Conservation (phyloP, 2,797 vertebrate genomes). For the Pogonophryne albipinna region DNA sequence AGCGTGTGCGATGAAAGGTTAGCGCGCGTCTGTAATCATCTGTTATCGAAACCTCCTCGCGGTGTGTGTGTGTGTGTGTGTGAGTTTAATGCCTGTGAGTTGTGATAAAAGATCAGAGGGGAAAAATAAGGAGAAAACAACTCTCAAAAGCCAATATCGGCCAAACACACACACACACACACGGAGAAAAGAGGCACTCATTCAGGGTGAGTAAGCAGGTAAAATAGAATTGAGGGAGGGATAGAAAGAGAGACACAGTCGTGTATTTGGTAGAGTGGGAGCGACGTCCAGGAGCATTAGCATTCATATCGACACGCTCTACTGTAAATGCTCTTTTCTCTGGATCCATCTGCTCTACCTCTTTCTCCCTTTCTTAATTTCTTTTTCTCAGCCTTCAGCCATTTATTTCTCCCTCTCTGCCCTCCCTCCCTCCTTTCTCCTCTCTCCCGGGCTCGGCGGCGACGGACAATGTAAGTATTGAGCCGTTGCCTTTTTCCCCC, state of each 20-base stretch:
- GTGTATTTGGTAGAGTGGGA: conserved; percentile 45
- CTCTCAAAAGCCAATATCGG: conserved; percentile 64
- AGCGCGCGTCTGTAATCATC: conserved; percentile 67
- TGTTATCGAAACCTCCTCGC: conserved; percentile 65
- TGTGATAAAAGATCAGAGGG: conserved; percentile 67
- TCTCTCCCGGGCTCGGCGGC: conserved; percentile 24
- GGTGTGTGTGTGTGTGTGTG: conserved; percentile 13
- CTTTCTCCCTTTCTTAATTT: conserved; percentile 45
- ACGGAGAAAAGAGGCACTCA: conserved; percentile 27
- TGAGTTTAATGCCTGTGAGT: conserved; percentile 24
- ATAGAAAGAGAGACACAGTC: conserved; percentile 45
- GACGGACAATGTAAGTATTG: conserved; percentile 50
- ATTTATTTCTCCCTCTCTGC: conserved; percentile 42
- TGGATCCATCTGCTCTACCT: conserved; percentile 55
- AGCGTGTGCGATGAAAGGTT: conserved; percentile 61
- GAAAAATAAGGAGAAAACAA: conserved; percentile 63
- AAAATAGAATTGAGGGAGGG: conserved; percentile 36
- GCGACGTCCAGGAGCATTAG: conserved; percentile 53
- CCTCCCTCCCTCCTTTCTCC: conserved; percentile 1
- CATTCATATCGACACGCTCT: conserved; percentile 59
- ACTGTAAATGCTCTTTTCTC: conserved; percentile 74
- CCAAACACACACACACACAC: not conserved
- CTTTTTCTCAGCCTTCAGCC: conserved; percentile 42
- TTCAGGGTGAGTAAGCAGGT: conserved; percentile 46
- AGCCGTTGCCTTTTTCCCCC: conserved; percentile 32